These are phyloP conservation scores for Plebejus melissa DNA, from an alignment of 2,888 invertebrate species.

Conservation along the genomic window DNA sequence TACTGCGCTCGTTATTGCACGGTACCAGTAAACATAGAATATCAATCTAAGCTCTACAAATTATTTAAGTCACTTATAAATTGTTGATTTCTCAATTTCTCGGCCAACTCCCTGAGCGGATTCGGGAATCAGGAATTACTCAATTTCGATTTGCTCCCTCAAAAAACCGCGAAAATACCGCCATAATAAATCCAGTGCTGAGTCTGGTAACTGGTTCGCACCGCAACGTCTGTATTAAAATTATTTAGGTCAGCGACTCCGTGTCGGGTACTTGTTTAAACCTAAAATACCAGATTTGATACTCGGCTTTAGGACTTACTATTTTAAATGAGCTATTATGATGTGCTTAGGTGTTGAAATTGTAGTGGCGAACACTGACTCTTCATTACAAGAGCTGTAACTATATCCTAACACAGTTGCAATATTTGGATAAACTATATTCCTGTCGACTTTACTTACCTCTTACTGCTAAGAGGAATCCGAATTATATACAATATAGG, in stretches of 20 bases:
- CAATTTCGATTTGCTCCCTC: neutral
- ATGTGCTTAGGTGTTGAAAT: no score
- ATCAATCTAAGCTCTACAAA: neutral
- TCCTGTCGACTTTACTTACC: no score
- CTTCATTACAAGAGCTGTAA: no score
- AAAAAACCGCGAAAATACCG: neutral
- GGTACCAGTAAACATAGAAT: no score
- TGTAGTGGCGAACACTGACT: no score
- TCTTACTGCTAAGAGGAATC: no score
- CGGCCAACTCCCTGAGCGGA: neutral
- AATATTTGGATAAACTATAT: no score
- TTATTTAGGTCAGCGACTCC: conserved; percentile 1
- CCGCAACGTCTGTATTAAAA: neutral
- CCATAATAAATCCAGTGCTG: neutral
- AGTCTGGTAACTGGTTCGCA: neutral
- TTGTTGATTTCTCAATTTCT: neutral
- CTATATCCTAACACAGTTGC: no score
- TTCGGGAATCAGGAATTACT: neutral
- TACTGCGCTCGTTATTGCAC: no score
- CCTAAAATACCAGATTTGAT: neutral
- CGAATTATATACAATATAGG: no score
- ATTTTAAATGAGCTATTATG: no score
- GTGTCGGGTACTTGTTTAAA: neutral
- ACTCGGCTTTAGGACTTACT: neutral
- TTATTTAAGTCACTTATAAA: neutral